Conservation (phyloP, 2,113 vertebrate genomes). For the Strix uralensis region DNA sequence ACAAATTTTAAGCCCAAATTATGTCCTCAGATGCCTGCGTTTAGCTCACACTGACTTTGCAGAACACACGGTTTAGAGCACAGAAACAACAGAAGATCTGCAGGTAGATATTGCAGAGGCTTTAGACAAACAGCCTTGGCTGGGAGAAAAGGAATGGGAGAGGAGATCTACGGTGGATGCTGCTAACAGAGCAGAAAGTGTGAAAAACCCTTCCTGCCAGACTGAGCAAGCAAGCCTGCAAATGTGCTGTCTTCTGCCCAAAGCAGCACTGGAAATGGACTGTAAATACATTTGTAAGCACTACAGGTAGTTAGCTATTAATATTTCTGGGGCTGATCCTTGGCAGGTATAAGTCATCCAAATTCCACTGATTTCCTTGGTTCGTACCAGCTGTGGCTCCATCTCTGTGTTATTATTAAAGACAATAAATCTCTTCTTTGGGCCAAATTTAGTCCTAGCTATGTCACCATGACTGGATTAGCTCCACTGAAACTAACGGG, state of each 20-base stretch:
- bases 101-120: background rate
- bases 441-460: background rate
- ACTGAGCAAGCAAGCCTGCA: background rate
- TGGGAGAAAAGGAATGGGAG: background rate
- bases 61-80: background rate
- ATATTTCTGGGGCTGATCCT: conserved; percentile 2
- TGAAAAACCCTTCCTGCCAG: conserved; percentile 11
- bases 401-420: background rate
- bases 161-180: background rate
- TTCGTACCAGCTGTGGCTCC: background rate
- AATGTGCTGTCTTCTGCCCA: background rate
- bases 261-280: background rate
- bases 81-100: background rate
- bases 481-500: background rate
- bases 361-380: conserved; percentile 7
- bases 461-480: background rate
- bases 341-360: background rate
- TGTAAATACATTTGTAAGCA: conserved; percentile 34
- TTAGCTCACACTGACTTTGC: conserved; percentile 14
- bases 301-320: conserved; percentile 32
- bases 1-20: conserved; percentile 43
- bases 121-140: conserved; percentile 1
- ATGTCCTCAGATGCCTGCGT: conserved; percentile 8
- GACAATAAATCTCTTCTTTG: conserved; percentile 7
- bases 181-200: conserved; percentile 27